Evolutionary conservation across 2,797 vertebrate species (phyloP), one percentile per base, ranked within the genome.

Genomic region (Danio choprae): DNA sequence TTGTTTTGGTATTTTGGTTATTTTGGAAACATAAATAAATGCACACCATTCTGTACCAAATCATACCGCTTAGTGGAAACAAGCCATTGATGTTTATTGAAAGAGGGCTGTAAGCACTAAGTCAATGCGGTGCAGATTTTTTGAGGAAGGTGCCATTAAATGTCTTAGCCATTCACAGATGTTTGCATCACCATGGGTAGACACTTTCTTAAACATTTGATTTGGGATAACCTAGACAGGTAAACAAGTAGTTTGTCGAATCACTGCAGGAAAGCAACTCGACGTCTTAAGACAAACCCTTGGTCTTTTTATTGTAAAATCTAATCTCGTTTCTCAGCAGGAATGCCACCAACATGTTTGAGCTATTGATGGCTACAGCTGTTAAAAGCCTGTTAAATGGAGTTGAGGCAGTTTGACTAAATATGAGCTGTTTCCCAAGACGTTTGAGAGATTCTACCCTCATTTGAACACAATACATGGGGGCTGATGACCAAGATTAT

Each of bases 261-360:
- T n/a, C n/a, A n/a, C n/a, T n/a, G n/a, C 29, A 29, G 29, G 29
- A 29, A 29, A 29, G 29, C 29, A 29, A 29, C 29, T 29, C 3
- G 29, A 3, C 29, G 29, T 29, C 29, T 29, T 29, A 69, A n/a
- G 50, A 48, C 44, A 13, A 10, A 5, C 2, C 55, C 50, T 38
- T 41, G 65, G 18, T 36, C n/a, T 0, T 58, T 83, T 84, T 74
- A 64, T 70, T 38, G 40, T 65, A 70, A 83, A 82, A 77, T 86
- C 53, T 70, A 84, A 83, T 84, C 64, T 70, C 46, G 46, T 62
- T 77, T 20, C 79, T 81, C 58, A 12, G 79, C 40, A 29, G 55
- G 81, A 78, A 59, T 41, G 63, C 53, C 65, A 3, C 50, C 40
- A 73, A 64, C 75, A 69, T 44, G 46, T 76, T 77, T 76, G 71